These are phyloP conservation scores for Dysidea cf. avara DNA, from an alignment of 37 sponge, comb jelly and placozoan genomes.

Conservation along the genomic window DNA sequence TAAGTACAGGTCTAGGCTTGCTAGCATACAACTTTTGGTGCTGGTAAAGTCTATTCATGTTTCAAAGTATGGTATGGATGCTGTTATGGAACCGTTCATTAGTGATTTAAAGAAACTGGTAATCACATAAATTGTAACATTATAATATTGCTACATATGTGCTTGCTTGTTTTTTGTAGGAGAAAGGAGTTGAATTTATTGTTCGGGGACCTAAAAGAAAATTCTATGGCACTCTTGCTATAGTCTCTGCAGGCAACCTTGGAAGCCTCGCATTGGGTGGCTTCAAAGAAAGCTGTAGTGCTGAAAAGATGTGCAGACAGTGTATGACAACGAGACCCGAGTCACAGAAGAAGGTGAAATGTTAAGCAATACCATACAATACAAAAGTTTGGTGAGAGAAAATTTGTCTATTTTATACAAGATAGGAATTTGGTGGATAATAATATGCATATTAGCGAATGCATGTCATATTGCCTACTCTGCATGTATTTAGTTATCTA, in stretches of 20 bases:
- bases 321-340: slow-evolving; percentile 29
- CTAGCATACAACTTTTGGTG: slow-evolving; percentile 26
- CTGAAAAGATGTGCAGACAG: slow-evolving; percentile 28
- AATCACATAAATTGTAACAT: not conserved
- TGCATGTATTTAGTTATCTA: not conserved
- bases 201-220: not conserved
- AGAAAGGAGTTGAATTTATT: slow-evolving; percentile 8
- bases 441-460: not conserved
- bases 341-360: slow-evolving; percentile 1
- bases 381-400: too few species aligned
- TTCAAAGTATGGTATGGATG: slow-evolving; percentile 24
- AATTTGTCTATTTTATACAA: too few species aligned
- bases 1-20: slow-evolving; percentile 23
- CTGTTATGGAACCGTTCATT: slow-evolving; percentile 35
- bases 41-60: not conserved
- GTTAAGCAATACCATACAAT: too few species aligned
- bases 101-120: slow-evolving; percentile 45
- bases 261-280: slow-evolving; percentile 37
- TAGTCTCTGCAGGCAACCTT: slow-evolving; percentile 47
- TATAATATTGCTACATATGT: too few species aligned
- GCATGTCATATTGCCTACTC: not conserved
- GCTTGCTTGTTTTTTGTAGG: not conserved
- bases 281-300: slow-evolving; percentile 50
- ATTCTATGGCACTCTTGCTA: slow-evolving; percentile 30
- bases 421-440: too few species aligned